Percentiles rank a stretch among this genome's conserved stretches.
Evolutionary conservation across 2,888 invertebrate species (phyloP).

Genomic region (Netelia fuscicornis): DNA sequence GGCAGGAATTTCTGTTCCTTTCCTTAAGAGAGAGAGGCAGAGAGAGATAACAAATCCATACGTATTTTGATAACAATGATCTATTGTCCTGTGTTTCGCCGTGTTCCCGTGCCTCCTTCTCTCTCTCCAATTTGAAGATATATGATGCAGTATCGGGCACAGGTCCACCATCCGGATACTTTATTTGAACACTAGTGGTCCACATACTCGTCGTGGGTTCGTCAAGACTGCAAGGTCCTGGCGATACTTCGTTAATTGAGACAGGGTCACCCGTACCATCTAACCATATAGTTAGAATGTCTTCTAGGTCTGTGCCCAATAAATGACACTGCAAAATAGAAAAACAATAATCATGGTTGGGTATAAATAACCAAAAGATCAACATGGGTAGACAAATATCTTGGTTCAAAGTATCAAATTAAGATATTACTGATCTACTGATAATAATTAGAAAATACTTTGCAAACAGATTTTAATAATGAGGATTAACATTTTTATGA

Average conservation of each 20-base stretch:
- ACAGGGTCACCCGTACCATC: slow-evolving; percentile 92
- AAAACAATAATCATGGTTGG: slow-evolving; percentile 18
- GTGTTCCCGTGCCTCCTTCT: slow-evolving; percentile 94
- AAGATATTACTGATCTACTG: too few species aligned
- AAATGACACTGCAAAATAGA: slow-evolving; percentile 88
- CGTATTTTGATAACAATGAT: slow-evolving; percentile 99
- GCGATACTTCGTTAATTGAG: slow-evolving; percentile 88
- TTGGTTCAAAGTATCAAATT: too few species aligned
- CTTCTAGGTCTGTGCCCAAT: slow-evolving; percentile 91
- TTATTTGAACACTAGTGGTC: slow-evolving; percentile 92
- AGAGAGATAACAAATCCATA: slow-evolving; percentile 86
- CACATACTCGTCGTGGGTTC: slow-evolving; percentile 86
- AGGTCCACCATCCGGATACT: slow-evolving; percentile 93
- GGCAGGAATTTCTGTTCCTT: slow-evolving; percentile 24
- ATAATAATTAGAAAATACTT: neutral
- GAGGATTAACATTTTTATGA: neutral
- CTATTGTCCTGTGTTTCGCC: slow-evolving; percentile 97
- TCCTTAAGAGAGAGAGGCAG: neutral
- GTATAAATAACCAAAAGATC: neutral
- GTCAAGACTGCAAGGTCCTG: slow-evolving; percentile 83
- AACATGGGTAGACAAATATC: neutral
- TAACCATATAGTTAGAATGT: slow-evolving; percentile 92
- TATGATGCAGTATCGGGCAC: slow-evolving; percentile 98
- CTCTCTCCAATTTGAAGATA: slow-evolving; percentile 96
- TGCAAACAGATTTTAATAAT: neutral